Percentiles rank a stretch among this genome's conserved stretches.
Evolutionary conservation across 2,797 vertebrate species (phyloP).

Genomic region (Enteromius afrohamiltoni): DNA sequence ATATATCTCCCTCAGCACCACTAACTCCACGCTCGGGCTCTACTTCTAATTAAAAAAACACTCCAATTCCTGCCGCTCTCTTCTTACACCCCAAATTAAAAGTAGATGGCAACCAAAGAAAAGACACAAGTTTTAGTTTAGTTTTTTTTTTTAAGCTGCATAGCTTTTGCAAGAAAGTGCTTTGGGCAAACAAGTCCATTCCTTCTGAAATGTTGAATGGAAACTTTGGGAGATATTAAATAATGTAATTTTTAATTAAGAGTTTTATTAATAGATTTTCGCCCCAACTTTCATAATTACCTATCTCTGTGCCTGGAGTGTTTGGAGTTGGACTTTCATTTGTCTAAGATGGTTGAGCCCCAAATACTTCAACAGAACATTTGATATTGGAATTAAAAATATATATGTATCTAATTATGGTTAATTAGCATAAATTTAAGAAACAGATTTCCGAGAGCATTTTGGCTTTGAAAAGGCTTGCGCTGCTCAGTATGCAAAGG

Average conservation of each 20-base stretch:
- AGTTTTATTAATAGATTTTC: slow-evolving; percentile 83
- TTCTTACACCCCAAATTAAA: slow-evolving; percentile 52
- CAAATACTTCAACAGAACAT: slow-evolving; percentile 76
- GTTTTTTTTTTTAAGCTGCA: not conserved
- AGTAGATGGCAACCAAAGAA: slow-evolving; percentile 50
- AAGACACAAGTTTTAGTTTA: slow-evolving; percentile 20
- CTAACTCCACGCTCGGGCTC: slow-evolving; percentile 36
- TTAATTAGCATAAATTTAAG: slow-evolving; percentile 66
- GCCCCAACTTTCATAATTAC: slow-evolving; percentile 81
- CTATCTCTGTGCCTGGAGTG: slow-evolving; percentile 76
- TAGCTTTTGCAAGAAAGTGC: slow-evolving; percentile 63
- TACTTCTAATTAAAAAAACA: slow-evolving; percentile 70
- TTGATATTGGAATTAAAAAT: slow-evolving; percentile 76
- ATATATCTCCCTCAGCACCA: slow-evolving; percentile 41
- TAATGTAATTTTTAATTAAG: slow-evolving; percentile 85
- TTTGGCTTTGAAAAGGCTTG: not conserved
- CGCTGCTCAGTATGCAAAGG: not conserved
- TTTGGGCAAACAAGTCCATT: slow-evolving; percentile 77
- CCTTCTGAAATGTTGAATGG: slow-evolving; percentile 80
- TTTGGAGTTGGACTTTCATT: slow-evolving; percentile 78
- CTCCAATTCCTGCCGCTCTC: slow-evolving; percentile 45
- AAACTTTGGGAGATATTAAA: slow-evolving; percentile 83
- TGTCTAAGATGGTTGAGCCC: slow-evolving; percentile 75
- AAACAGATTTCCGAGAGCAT: slow-evolving; percentile 10
- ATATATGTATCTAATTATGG: slow-evolving; percentile 65